These are phyloP conservation scores for rabbit (Oryctolagus cuniculus) DNA, from an alignment of 2,113 vertebrate genomes.

Conservation along the genomic window mOryCun1.1 NC_091433.1:133549501-133550000, in stretches of 20 bases:
- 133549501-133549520: constrained; percentile 96
- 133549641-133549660: not conserved
- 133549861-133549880: not conserved
- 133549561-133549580: constrained; percentile 47
- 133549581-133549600: not conserved
- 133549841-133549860: not conserved
- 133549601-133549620: not conserved
- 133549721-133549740: not conserved
- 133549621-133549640: not conserved
- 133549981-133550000: not conserved
- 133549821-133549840: not conserved
- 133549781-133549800: not conserved
- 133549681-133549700: not conserved
- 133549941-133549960: not conserved
- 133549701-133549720: not conserved
- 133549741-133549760: not conserved
- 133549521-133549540: constrained; percentile 95
- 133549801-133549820: not conserved
- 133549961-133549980: not conserved
- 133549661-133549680: not conserved
- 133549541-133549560: constrained; percentile 94
- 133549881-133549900: not conserved
- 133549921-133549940: not conserved
- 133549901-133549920: not conserved
- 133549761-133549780: not conserved